Conservation (phyloP, 2,113 vertebrate genomes). For the Platycercus adscitus region DNA sequence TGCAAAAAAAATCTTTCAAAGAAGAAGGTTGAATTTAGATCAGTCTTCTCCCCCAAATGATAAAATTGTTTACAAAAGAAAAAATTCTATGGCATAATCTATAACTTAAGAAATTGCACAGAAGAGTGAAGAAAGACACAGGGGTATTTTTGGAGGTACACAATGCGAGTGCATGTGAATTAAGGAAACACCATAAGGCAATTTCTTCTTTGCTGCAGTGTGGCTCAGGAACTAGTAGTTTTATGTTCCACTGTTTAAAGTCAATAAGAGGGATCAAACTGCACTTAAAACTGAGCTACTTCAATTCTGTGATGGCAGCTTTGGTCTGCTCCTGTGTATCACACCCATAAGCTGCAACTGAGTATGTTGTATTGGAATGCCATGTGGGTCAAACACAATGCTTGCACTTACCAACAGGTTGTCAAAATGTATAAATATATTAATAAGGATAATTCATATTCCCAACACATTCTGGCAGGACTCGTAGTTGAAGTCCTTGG, state of each 20-base stretch:
- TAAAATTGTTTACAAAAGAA: background rate
- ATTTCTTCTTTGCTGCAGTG: background rate
- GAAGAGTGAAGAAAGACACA: background rate
- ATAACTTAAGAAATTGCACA: background rate
- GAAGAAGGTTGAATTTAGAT: background rate
- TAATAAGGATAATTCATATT: background rate
- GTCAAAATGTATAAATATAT: background rate
- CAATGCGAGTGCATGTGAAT: background rate
- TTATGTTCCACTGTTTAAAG: background rate
- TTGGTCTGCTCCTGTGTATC: background rate
- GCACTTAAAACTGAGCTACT: background rate
- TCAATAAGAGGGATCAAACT: background rate
- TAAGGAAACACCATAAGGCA: background rate
- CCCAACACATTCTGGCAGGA: background rate
- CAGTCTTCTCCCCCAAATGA: fast-evolving
- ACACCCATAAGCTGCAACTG: background rate
- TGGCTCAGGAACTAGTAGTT: background rate
- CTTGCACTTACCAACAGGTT: background rate
- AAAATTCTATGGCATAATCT: background rate
- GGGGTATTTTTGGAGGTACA: background rate
- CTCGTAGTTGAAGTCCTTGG: background rate
- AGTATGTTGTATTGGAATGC: background rate
- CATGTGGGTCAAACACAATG: background rate
- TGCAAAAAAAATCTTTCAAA: background rate
- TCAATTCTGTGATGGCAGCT: background rate